Conservation (phyloP, 1,140 invertebrate species). For the Bombus waltoni region DNA sequence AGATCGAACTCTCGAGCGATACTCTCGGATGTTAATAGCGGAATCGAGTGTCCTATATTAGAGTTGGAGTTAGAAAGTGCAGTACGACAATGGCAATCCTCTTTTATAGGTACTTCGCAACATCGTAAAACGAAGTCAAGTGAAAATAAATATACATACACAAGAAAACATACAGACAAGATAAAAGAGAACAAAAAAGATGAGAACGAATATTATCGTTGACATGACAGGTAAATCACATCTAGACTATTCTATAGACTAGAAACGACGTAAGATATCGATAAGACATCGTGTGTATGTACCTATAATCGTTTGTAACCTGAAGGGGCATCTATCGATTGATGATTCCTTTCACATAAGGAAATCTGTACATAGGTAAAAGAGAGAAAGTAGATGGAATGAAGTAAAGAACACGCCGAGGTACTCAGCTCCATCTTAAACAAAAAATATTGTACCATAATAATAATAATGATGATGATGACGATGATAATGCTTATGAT, state of each 20-base stretch:
- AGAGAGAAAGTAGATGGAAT: neutral
- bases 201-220: constrained; percentile 32
- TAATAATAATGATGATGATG: constrained; percentile 44
- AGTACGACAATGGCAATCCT: constrained; percentile 17
- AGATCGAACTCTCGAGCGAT: neutral
- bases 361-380: constrained; percentile 58
- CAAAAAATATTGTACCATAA: constrained; percentile 59
- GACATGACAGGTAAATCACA: constrained; percentile 37
- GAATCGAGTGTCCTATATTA: neutral
- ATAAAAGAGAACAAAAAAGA: neutral
- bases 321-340: constrained; percentile 45
- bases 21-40: neutral
- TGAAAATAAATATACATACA: neutral
- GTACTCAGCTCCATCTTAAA: constrained; percentile 61
- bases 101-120: constrained; percentile 6
- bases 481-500: constrained; percentile 35
- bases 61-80: neutral
- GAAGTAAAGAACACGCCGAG: constrained; percentile 47
- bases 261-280: constrained; percentile 42
- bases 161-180: neutral
- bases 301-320: constrained; percentile 57
- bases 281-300: constrained; percentile 51
- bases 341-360: constrained; percentile 32
- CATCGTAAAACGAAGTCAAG: neutral
- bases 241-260: constrained; percentile 50